Conservation (phyloP, 2,113 vertebrate genomes). For the Limanda limanda region DNA sequence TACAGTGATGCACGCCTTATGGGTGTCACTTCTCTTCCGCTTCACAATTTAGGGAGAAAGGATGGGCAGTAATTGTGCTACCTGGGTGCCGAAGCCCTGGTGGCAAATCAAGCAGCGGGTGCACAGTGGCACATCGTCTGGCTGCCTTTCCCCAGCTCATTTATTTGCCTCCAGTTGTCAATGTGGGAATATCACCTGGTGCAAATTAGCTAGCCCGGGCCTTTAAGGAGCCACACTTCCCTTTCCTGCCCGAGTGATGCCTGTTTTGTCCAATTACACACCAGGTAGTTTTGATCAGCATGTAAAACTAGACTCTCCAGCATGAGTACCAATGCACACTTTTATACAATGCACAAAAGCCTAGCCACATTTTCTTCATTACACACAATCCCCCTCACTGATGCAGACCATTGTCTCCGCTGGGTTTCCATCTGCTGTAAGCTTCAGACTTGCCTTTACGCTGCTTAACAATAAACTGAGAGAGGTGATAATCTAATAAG, state of each 20-base stretch:
- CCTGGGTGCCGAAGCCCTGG: slow-evolving; percentile 75
- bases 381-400: slow-evolving; percentile 19
- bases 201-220: slow-evolving; percentile 73
- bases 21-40: slow-evolving; percentile 87
- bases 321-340: slow-evolving; percentile 21
- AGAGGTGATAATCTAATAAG: slow-evolving; percentile 31
- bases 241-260: slow-evolving; percentile 63
- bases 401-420: slow-evolving; percentile 37
- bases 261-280: slow-evolving; percentile 83
- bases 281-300: slow-evolving; percentile 69
- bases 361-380: slow-evolving; percentile 54
- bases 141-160: slow-evolving; percentile 76
- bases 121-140: slow-evolving; percentile 68
- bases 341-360: slow-evolving; percentile 7
- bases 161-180: slow-evolving; percentile 84
- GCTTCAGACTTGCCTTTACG: slow-evolving; percentile 37
- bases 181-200: slow-evolving; percentile 74
- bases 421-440: slow-evolving; percentile 51
- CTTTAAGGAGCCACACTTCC: slow-evolving; percentile 67
- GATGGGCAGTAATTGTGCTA: slow-evolving; percentile 80
- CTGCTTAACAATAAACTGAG: slow-evolving; percentile 18
- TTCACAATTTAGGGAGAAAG: slow-evolving; percentile 85
- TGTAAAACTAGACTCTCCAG: slow-evolving; percentile 63
- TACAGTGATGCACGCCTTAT: slow-evolving; percentile 84
- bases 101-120: slow-evolving; percentile 78